These are phyloP conservation scores for Pocillopora grandis DNA, from an alignment of 92 coral and sea anemone genomes.

Conservation along the genomic window DNA sequence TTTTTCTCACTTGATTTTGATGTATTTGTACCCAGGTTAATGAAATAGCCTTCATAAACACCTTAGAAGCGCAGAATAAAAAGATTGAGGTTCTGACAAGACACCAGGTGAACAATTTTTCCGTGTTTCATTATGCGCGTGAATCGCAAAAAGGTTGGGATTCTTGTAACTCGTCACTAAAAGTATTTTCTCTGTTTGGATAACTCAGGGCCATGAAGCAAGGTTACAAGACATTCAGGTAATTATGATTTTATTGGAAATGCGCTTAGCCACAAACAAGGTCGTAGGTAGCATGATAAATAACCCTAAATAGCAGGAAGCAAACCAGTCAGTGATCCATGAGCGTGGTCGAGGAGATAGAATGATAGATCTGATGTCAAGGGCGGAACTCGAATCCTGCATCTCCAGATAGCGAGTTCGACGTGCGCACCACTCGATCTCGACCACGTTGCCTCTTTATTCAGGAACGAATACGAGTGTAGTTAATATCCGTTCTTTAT, in stretches of 20 bases:
- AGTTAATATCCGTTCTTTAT: too few species aligned
- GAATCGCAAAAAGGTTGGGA: background rate
- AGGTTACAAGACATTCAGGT: conserved; percentile 94
- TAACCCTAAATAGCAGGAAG: too few species aligned
- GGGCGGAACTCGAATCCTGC: background rate
- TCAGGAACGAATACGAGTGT: too few species aligned
- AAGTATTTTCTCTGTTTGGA: background rate
- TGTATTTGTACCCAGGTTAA: conserved; percentile 61
- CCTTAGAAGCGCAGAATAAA: conserved; percentile 95
- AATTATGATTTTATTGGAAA: background rate
- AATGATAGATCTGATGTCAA: background rate
- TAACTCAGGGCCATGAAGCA: conserved; percentile 89
- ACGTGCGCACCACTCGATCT: too few species aligned
- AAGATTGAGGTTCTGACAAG: conserved; percentile 96
- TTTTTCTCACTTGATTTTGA: too few species aligned
- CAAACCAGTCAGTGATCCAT: too few species aligned
- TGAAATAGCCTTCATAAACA: conserved; percentile 95
- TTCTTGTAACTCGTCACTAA: background rate
- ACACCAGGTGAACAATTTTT: conserved; percentile 71
- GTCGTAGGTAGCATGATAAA: too few species aligned
- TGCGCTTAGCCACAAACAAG: too few species aligned
- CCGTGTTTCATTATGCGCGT: background rate
- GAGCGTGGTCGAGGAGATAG: background rate
- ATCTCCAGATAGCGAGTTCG: background rate
- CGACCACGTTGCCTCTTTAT: too few species aligned